phyloP scores from a whole-genome alignment of 2,113 vertebrate species.

The Epinephelus lanceolatus region DNA sequence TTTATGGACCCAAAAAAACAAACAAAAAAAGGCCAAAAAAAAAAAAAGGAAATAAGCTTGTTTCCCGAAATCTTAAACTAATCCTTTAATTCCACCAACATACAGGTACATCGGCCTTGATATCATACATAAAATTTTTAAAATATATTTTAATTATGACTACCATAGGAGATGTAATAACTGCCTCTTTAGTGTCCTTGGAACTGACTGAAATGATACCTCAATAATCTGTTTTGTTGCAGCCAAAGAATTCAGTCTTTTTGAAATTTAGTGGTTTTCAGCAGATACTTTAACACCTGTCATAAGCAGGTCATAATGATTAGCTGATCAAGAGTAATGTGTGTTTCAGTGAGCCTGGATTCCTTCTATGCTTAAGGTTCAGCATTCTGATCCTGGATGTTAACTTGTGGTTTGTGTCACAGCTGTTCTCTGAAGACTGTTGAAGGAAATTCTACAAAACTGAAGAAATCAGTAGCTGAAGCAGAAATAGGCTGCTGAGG shows the following conservation, averaged over 20 bases:
- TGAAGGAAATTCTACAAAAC: not conserved
- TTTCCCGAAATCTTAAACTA: too few species aligned
- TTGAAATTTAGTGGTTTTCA: constrained; percentile 12
- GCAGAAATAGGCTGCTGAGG: not conserved
- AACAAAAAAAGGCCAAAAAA: too few species aligned
- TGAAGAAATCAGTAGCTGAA: not conserved
- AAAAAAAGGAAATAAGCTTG: too few species aligned
- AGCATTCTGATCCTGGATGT: constrained; percentile 20
- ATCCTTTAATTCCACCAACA: not conserved
- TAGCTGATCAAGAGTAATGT: constrained; percentile 18
- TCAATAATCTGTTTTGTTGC: constrained; percentile 2
- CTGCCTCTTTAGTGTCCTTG: constrained; percentile 17
- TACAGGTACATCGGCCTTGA: not conserved
- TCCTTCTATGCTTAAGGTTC: not conserved
- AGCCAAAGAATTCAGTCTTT: not conserved
- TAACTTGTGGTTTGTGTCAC: not conserved
- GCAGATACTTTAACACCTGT: constrained; percentile 19
- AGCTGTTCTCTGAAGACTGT: not conserved
- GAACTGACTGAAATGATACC: not conserved
- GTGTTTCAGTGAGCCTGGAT: not conserved
- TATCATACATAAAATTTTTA: not conserved
- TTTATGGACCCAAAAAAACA: too few species aligned
- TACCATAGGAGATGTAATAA: not conserved
- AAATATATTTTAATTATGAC: not conserved
- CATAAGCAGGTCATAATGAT: constrained; percentile 24